Percentiles rank a stretch among this genome's conserved stretches.
phyloP scores from a whole-genome alignment of 2,113 vertebrate genomes.

The Zosterops lateralis region DNA sequence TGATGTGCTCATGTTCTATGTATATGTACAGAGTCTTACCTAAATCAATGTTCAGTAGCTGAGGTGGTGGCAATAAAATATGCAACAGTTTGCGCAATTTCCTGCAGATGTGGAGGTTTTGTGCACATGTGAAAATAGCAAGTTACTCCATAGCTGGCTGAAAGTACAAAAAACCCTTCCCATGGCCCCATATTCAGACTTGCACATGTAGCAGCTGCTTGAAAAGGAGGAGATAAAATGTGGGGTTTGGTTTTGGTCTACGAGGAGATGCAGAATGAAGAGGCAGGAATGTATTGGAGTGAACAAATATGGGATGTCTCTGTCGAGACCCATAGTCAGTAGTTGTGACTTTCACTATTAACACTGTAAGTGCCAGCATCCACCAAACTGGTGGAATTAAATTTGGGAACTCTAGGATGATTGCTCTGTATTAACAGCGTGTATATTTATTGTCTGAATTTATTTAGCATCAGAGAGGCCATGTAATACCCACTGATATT shows the following conservation, averaged over 20 bases:
- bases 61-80: not conserved
- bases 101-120: not conserved
- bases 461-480: not conserved
- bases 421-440: not conserved
- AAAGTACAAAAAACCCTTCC: not conserved
- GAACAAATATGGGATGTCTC: not conserved
- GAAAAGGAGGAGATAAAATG: not conserved
- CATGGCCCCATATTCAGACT: not conserved
- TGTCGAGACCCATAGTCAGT: not conserved
- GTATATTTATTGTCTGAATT: not conserved
- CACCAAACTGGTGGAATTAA: not conserved
- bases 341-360: not conserved
- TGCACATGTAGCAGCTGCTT: not conserved
- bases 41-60: not conserved
- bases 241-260: not conserved
- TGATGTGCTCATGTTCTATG: not conserved
- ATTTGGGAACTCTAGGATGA: not conserved
- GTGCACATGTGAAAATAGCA: not conserved
- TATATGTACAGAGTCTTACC: not conserved
- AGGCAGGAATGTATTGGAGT: not conserved
- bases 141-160: not conserved
- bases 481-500: rapidly evolving
- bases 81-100: not conserved
- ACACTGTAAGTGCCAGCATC: not conserved
- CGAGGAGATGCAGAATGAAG: not conserved